Base-by-base conservation (phyloP, 2,888 invertebrate species). In the Drosophila eohydei region DNA sequence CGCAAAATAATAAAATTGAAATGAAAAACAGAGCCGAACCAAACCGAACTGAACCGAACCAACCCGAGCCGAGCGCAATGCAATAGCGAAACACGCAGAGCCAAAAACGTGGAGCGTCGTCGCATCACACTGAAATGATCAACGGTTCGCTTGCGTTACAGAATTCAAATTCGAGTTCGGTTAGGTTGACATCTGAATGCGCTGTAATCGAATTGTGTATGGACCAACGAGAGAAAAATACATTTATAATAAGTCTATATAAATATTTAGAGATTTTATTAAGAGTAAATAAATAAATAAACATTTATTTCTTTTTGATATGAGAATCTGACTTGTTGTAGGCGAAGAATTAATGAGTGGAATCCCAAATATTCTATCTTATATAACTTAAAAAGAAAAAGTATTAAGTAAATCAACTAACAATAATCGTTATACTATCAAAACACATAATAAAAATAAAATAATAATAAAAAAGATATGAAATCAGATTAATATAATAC, bases 1-100 rank as follows among this genome's bases (percentile, higher is more conserved):
- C 79, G 81, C 84, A 86, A 88, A 83, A 81, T 78, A 83, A 73
- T 71, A 76, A 76, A 78, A 70, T 74, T 75, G 63, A 74, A 84
- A 85, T 71, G 70, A 58, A 68, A 78, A 81, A 61, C 50, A 32
- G 12, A 26, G 43, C 44, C 36, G 56, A 46, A 6, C 16, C 50
- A 32, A 50, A 32, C 32, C 32, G 50, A 50, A 32, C 50, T 14
- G 36, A 44, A 32, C 46, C 34, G 34, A 9, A 21, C 50, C 44
- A 28, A 46, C 14, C 46, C 46, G 26, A 12, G 3, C 48, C 48
- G 48, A 52, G 52, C 52, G 52, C 38, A 36, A 36, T 38, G 52
- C 52, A 36, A 21, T 36, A n/a, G 26, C 14, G 51, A 34, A 36
- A 34, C 14, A 34, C 34, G 36, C 51, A 16, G 21, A 32, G 16